Conservation (phyloP, 1,140 invertebrate species). For the Bombus sylvicola region DNA sequence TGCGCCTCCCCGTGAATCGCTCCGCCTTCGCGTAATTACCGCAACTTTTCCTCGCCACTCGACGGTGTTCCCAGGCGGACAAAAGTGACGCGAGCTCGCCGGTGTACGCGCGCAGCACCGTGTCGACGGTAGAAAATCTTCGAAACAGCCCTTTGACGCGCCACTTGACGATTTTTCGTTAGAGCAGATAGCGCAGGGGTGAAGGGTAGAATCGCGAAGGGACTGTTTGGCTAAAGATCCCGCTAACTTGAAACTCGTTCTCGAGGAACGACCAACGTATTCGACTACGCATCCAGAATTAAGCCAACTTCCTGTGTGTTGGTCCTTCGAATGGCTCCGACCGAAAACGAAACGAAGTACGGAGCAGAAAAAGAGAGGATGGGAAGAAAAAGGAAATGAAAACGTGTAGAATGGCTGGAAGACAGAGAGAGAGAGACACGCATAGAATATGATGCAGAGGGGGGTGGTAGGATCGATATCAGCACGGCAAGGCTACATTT, state of each 20-base stretch:
- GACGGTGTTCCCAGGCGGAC: slow-evolving; percentile 40
- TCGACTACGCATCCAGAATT: slow-evolving; percentile 56
- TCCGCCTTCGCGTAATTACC: slow-evolving; percentile 41
- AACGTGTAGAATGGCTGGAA: background rate
- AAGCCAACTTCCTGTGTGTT: slow-evolving; percentile 48
- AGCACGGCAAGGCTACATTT: slow-evolving; percentile 69
- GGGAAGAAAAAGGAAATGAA: background rate
- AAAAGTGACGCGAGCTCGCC: slow-evolving; percentile 44
- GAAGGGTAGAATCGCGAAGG: background rate
- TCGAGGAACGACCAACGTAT: slow-evolving; percentile 42
- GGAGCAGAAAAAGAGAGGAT: background rate
- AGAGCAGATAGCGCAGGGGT: slow-evolving; percentile 46
- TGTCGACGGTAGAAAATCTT: slow-evolving; percentile 29
- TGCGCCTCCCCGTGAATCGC: slow-evolving; percentile 12
- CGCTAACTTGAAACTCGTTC: slow-evolving; percentile 13
- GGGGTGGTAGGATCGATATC: slow-evolving; percentile 67
- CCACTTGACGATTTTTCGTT: slow-evolving; percentile 45
- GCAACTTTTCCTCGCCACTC: slow-evolving; percentile 44
- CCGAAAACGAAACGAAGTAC: background rate
- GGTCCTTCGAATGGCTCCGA: background rate
- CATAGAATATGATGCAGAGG: background rate
- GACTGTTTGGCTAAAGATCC: slow-evolving; percentile 50
- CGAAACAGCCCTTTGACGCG: slow-evolving; percentile 55
- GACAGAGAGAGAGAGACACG: background rate
- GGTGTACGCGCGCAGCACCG: background rate